Evolutionary conservation across 2,113 vertebrate species (phyloP), one percentile per base, ranked within the genome.

Genomic region (Saguinus midas): DNA sequence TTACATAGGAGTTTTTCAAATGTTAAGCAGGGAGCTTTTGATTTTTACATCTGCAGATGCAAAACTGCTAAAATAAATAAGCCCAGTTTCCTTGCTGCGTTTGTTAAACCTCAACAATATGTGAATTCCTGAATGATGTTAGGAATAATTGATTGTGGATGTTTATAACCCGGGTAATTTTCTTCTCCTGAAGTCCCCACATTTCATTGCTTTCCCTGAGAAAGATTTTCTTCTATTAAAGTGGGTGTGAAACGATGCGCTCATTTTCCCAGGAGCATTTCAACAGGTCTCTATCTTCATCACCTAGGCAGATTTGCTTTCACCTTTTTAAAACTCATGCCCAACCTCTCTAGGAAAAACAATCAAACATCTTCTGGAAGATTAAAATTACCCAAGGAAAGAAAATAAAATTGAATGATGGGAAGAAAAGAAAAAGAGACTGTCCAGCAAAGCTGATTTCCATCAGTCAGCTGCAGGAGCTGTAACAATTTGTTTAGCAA

Each of bases 1-100:
- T 98, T 98, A 79, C 97, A 79, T 45, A 72, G n/a, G 79, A 0
- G 87, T 91, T 98, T 98, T 91, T 72, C 75, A 81, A 73, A 86
- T 72, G 92, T 32, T 96, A 96, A 95, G 96, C 32, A 92, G 70
- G 48, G 89, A 95, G 90, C 66, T 85, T 93, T 12, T 48, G 55
- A 6, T 92, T 95, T 94, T 94, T 94, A 55, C 94, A 82, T 43
- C 61, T 23, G 40, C 80, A 91, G 40, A 48, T n/a, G 61, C 79
- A 55, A 90, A 83, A 89, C 78, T 58, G 76, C 92, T 89, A 11
- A 90, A 75, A 87, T 81, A 96, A 78, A 96, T 52, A 68, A 50
- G 40, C 83, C 25, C 37, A 5, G 13, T 57, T 48, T 95, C 73
- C 92, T 52, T 27, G 66, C 61, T 48, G 73, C 32, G 75, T 94